Evolutionary conservation across 1,140 invertebrate species (phyloP).

Genomic region (Proctacanthus coquilletti): DNA sequence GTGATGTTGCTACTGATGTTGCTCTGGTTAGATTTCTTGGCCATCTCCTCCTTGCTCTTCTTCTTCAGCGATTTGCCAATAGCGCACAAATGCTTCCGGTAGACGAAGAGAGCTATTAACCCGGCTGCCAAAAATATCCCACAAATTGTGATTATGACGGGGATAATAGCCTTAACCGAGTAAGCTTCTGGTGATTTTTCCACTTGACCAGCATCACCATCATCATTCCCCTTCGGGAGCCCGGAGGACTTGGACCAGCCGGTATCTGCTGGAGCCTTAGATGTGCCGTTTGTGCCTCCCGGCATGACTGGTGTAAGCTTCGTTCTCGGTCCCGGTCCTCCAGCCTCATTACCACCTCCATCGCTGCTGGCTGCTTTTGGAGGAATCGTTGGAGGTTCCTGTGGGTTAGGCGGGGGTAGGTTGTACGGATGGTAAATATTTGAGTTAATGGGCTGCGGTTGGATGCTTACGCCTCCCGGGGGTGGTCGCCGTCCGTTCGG

Average conservation of each 20-base stretch:
- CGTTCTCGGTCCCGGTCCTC: not conserved
- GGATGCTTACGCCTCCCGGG: conserved; percentile 1
- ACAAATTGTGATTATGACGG: conserved; percentile 36
- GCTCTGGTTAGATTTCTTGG: conserved; percentile 29
- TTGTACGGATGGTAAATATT: conserved; percentile 5
- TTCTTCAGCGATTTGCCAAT: conserved; percentile 29
- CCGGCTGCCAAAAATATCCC: conserved; percentile 38
- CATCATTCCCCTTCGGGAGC: too few relatives aligned
- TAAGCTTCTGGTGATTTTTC: conserved; percentile 25
- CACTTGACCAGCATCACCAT: conserved; percentile 25
- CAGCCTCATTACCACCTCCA: not conserved
- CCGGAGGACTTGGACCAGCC: too few relatives aligned
- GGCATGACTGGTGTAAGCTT: too few relatives aligned
- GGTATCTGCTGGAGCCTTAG: too few relatives aligned
- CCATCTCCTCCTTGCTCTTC: conserved; percentile 43
- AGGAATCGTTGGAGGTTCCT: conserved; percentile 7
- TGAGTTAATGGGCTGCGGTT: not conserved
- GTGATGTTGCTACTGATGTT: conserved; percentile 20
- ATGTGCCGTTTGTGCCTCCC: too few relatives aligned
- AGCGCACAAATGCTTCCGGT: conserved; percentile 38
- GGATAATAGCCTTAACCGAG: conserved; percentile 39
- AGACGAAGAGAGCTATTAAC: conserved; percentile 33
- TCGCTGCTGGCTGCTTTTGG: not conserved
- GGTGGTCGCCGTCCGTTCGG: conserved; percentile 14
- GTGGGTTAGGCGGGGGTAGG: conserved; percentile 14